Evolutionary conservation across 2,888 invertebrate genomes (phyloP).

Genomic region (Erebia palarica): DNA sequence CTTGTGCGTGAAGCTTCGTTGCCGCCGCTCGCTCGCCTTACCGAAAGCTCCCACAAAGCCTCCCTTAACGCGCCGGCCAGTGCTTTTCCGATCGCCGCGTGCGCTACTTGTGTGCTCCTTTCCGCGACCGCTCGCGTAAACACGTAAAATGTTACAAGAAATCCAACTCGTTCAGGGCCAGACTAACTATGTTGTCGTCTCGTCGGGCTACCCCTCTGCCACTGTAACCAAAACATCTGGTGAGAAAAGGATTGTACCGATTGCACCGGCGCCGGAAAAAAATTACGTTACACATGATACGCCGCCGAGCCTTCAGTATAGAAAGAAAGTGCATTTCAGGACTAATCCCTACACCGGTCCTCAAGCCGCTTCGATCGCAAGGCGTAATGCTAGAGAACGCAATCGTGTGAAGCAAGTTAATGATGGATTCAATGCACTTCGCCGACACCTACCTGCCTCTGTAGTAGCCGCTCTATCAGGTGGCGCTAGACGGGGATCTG

Average conservation of each 20-base stretch:
- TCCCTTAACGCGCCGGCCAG: slow-evolving; percentile 52
- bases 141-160: slow-evolving; percentile 79
- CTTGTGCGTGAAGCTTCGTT: slow-evolving; percentile 74
- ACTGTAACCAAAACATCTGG: slow-evolving; percentile 75
- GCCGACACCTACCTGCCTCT: slow-evolving; percentile 93
- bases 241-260: slow-evolving; percentile 79
- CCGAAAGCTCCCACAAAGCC: slow-evolving; percentile 53
- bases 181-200: slow-evolving; percentile 84
- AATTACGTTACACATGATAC: slow-evolving; percentile 79
- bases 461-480: slow-evolving; percentile 87
- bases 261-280: slow-evolving; percentile 83
- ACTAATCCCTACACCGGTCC: slow-evolving; percentile 84
- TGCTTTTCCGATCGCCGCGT: slow-evolving; percentile 66
- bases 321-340: slow-evolving; percentile 88
- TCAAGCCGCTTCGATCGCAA: slow-evolving; percentile 92
- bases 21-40: slow-evolving; percentile 62
- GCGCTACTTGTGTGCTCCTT: slow-evolving; percentile 61
- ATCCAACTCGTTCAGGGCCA: slow-evolving; percentile 80
- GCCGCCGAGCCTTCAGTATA: slow-evolving; percentile 84
- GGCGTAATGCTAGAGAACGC: slow-evolving; percentile 96
- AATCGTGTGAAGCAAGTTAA: slow-evolving; percentile 98
- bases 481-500: slow-evolving; percentile 87
- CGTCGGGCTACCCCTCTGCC: slow-evolving; percentile 75
- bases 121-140: slow-evolving; percentile 57
- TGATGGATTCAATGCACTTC: slow-evolving; percentile 94